Evolutionary conservation across 2,888 invertebrate genomes (phyloP), one percentile per base, ranked within the genome.

Genomic region (Eledone cirrhosa): DNA sequence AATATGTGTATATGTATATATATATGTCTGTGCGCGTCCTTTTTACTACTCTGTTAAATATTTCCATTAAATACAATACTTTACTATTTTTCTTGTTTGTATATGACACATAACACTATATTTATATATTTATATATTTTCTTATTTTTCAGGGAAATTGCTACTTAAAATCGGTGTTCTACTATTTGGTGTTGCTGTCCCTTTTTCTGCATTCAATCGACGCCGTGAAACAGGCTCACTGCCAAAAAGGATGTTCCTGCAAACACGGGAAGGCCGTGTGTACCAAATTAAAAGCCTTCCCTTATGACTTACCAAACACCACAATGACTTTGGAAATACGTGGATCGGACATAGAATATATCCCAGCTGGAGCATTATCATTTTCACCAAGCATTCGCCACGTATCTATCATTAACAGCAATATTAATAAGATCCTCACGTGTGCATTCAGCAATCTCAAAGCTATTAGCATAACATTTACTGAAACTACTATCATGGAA

Each of bases 371-470:
- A n/a, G 72, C 72, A 13, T 41, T 72, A n/a, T 29, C 31, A 22
- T 13, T 41, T 13, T 29, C 41, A 2, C 31, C 33, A 22, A 13
- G 31, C 19, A 31, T 72, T 14, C n/a, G 41, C 31, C 33, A 72
- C 13, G 29, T 72, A 14, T 16, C 13, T 3, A 72, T 72, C 4
- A n/a, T 22, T 0, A 72, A n/a, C 41, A 72, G 72, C 13, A 72
- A 72, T 3, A 72, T 72, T 16, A 31, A 41, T 5, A 41, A 22
- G 1, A 41, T 72, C 24, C 72, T 31, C 22, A 31, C 72, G 0
- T 72, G 72, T 8, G 72, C 72, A 8, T 72, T 72, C 41, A 72
- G 33, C 72, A 72, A 72, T n/a, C 41, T 72, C n/a, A 24, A 29
- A 22, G 4, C 3, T 0, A 13, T 72, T 3, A 33, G 41, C 13